A percentile compares a stretch with the other conserved stretches of the same genome.
Conservation (phyloP, 2,888 invertebrate species). For the Orchestes rusci region DNA sequence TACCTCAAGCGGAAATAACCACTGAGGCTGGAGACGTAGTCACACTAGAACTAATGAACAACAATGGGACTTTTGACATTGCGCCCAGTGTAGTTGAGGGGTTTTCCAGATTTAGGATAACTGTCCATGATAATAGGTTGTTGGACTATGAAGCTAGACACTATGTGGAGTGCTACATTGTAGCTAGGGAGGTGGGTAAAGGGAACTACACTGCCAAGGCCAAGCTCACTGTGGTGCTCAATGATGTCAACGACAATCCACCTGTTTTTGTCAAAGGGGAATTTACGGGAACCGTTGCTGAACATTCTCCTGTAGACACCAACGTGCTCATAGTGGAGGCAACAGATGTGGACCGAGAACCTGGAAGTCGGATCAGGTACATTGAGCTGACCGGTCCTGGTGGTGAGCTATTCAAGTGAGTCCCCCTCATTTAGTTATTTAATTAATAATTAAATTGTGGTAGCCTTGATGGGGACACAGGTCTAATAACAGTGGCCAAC, state of each 20-base stretch:
- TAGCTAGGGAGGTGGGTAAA: conserved; percentile 73
- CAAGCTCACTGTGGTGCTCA: conserved; percentile 70
- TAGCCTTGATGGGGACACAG: conserved; percentile 67
- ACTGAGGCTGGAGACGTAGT: conserved; percentile 58
- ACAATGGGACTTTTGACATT: conserved; percentile 85
- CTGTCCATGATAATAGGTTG: conserved; percentile 71
- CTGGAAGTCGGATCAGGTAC: conserved; percentile 54
- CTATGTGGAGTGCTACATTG: conserved; percentile 62
- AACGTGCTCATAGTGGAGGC: conserved; percentile 59
- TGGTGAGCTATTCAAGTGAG: conserved; percentile 58
- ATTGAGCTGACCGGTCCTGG: conserved; percentile 45
- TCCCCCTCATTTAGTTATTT: too few species aligned
- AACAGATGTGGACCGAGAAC: conserved; percentile 71
- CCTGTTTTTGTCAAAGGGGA: conserved; percentile 68
- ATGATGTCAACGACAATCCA: conserved; percentile 83
- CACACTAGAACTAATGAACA: conserved; percentile 66
- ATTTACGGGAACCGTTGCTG: conserved; percentile 44
- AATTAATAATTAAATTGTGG: not conserved
- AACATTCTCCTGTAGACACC: conserved; percentile 54
- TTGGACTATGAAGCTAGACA: conserved; percentile 80
- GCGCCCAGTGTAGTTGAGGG: conserved; percentile 76
- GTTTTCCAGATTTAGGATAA: conserved; percentile 62
- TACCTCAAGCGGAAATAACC: conserved; percentile 36
- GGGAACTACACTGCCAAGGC: conserved; percentile 67
- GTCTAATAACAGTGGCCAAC: conserved; percentile 72